phyloP scores from a whole-genome alignment of 2,888 invertebrate species.

The Phaonia tiefii region DNA sequence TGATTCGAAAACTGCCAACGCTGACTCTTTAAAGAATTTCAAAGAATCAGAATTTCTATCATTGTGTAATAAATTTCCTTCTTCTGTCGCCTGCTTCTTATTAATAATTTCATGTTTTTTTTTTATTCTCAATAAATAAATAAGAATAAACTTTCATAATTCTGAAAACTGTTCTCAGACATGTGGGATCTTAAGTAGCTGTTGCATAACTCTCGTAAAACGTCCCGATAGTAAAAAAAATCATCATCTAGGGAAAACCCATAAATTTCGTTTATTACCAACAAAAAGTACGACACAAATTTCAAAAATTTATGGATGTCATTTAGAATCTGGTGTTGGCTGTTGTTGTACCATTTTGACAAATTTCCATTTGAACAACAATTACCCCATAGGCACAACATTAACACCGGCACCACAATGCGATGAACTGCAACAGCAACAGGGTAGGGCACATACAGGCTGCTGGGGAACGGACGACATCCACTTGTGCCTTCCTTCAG shows the following conservation, averaged over 20 bases:
- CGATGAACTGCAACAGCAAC: conserved; percentile 47
- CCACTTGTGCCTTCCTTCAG: background rate
- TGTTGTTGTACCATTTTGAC: conserved; percentile 38
- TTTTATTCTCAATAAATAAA: too few species aligned
- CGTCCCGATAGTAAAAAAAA: too few species aligned
- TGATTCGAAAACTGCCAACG: too few species aligned
- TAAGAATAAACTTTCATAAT: too few species aligned
- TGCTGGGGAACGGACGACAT: background rate
- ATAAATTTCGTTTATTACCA: conserved; percentile 24
- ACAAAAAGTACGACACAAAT: background rate
- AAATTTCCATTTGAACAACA: conserved; percentile 50
- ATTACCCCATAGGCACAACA: conserved; percentile 55
- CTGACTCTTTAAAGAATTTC: too few species aligned
- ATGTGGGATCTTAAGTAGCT: too few species aligned
- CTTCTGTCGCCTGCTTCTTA: too few species aligned
- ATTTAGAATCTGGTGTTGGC: conserved; percentile 22
- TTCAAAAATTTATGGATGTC: conserved; percentile 29
- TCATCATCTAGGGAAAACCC: background rate
- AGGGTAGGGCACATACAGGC: background rate
- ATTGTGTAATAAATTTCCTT: too few species aligned
- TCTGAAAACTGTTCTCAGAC: too few species aligned
- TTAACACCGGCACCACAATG: conserved; percentile 26
- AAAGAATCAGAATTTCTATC: too few species aligned
- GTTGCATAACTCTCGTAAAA: too few species aligned
- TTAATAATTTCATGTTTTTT: too few species aligned